A percentile compares a stretch with the other conserved stretches of the same genome.
These are phyloP conservation scores for Diorhabda sublineata DNA, from an alignment of 1,140 invertebrate species.

Conservation along the genomic window DNA sequence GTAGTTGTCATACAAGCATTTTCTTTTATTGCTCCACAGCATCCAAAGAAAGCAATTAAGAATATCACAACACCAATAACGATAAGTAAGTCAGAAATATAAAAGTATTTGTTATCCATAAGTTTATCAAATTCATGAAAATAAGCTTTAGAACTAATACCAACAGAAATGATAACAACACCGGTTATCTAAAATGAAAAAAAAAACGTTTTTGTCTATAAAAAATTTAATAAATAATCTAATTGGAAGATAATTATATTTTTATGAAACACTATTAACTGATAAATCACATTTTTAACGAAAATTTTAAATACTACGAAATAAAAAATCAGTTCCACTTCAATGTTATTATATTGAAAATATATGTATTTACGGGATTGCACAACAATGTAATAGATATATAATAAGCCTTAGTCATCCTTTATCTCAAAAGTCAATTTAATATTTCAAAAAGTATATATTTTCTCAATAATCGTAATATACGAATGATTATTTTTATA, in stretches of 20 bases:
- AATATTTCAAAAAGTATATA: slow-evolving; percentile 9
- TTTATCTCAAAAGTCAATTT: slow-evolving; percentile 10
- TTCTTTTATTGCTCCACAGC: slow-evolving; percentile 81
- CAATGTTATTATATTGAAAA: background rate
- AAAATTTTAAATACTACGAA: background rate
- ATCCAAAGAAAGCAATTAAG: slow-evolving; percentile 80
- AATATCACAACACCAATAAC: slow-evolving; percentile 74
- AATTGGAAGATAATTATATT: background rate
- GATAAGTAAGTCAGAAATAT: slow-evolving; percentile 72
- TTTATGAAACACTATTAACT: background rate
- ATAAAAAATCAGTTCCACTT: background rate
- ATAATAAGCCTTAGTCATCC: background rate
- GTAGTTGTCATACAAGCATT: slow-evolving; percentile 81
- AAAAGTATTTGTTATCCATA: slow-evolving; percentile 61
- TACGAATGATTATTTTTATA: slow-evolving; percentile 10
- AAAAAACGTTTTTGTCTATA: background rate
- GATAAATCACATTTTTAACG: background rate
- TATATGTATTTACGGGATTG: background rate
- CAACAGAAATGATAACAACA: slow-evolving; percentile 60
- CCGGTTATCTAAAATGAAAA: slow-evolving; percentile 39
- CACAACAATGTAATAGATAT: background rate
- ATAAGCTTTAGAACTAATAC: slow-evolving; percentile 60
- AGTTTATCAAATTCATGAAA: slow-evolving; percentile 66
- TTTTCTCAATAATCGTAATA: slow-evolving; percentile 14
- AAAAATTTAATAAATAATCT: slow-evolving; percentile 5